Evolutionary conservation across 2,113 vertebrate genomes (phyloP).

Genomic region (Lycocorax pyrrhopterus): DNA sequence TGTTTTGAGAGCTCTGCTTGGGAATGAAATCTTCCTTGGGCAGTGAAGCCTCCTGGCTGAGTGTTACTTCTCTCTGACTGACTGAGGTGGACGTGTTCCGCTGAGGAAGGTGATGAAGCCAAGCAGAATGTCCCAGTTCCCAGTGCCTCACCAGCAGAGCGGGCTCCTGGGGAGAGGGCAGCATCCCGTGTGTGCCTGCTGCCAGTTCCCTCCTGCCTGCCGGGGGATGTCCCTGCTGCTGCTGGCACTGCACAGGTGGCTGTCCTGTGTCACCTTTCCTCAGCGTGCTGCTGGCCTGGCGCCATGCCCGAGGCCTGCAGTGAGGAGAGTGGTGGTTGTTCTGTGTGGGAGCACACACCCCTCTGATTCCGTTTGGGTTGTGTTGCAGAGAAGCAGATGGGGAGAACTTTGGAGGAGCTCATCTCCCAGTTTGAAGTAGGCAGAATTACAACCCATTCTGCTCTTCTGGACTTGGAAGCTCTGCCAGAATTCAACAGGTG

Average conservation of each 20-base stretch:
- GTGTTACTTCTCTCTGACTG: neutral
- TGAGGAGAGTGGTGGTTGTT: fast-evolving
- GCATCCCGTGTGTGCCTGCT: fast-evolving
- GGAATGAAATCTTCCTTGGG: neutral
- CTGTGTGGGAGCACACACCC: neutral
- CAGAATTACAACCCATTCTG: slow-evolving; percentile 87
- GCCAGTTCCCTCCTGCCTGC: neutral
- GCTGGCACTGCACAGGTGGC: neutral
- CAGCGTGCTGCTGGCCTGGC: neutral
- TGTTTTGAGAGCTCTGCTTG: neutral
- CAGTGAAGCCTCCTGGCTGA: neutral
- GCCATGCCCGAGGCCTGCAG: fast-evolving
- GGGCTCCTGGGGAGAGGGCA: neutral
- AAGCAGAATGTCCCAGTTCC: neutral
- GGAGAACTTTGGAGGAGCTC: slow-evolving; percentile 84
- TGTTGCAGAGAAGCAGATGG: slow-evolving; percentile 82
- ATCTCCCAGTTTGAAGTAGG: slow-evolving; percentile 83
- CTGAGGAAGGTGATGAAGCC: neutral
- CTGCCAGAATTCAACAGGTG: slow-evolving; percentile 92
- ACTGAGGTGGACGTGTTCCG: neutral
- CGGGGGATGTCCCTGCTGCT: fast-evolving
- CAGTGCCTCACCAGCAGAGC: neutral
- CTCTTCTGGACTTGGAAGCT: slow-evolving; percentile 87
- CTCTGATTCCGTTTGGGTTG: neutral
- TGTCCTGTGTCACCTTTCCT: neutral